These are phyloP conservation scores for Paramormyrops hopkinsi DNA, from an alignment of 2,797 vertebrate genomes.

Conservation along the genomic window DNA sequence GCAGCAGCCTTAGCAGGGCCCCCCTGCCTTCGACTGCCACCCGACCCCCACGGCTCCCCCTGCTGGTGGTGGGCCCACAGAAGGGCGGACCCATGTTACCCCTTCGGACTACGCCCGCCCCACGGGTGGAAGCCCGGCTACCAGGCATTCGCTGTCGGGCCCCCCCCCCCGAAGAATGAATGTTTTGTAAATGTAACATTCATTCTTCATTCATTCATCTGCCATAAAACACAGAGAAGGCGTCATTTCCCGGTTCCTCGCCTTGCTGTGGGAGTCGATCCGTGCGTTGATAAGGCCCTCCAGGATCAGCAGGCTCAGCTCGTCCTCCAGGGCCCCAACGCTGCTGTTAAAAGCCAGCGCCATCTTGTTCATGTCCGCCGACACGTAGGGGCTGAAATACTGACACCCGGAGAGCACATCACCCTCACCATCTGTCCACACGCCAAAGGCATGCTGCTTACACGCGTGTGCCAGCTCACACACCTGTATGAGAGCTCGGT, in stretches of 20 bases:
- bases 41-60: neutral
- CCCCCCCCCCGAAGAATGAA: too few species aligned
- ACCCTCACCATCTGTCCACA: neutral
- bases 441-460: neutral
- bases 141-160: too few species aligned
- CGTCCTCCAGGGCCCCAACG: slow-evolving; percentile 88
- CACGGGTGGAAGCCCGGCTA: too few species aligned
- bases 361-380: slow-evolving; percentile 97
- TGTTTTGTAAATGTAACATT: neutral
- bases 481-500: slow-evolving; percentile 95
- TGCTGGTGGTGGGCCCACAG: neutral
- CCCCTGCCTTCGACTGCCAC: neutral
- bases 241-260: neutral
- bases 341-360: slow-evolving; percentile 93
- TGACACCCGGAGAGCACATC: slow-evolving; percentile 31
- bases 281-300: slow-evolving; percentile 93
- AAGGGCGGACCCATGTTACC: neutral
- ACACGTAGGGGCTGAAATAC: slow-evolving; percentile 97
- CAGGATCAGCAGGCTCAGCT: slow-evolving; percentile 92
- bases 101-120: too few species aligned
- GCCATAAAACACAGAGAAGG: neutral
- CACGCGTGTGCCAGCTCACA: neutral
- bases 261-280: slow-evolving; percentile 62
- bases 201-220: neutral
- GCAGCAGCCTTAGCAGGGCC: neutral